A percentile compares a stretch with the other conserved stretches of the same genome.
phyloP scores from a whole-genome alignment of 2,888 invertebrate species.

The Nycteola revayana region DNA sequence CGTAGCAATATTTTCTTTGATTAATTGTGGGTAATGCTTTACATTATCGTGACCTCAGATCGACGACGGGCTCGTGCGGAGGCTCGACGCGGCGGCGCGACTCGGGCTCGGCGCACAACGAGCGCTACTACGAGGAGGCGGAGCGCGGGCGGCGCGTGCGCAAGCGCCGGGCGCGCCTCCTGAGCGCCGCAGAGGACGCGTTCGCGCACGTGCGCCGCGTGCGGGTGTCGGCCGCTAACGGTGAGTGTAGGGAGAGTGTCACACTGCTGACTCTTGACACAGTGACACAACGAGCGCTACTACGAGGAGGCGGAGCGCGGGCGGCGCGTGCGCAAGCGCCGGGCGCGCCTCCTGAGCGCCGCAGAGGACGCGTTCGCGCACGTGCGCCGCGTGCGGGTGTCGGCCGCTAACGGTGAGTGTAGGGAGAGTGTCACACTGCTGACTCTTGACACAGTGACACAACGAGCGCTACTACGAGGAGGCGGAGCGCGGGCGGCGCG shows the following conservation, averaged over 20 bases:
- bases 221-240: slow-evolving; percentile 59
- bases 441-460: too few relatives aligned
- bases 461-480: too few relatives aligned
- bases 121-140: slow-evolving; percentile 98
- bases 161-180: slow-evolving; percentile 93
- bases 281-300: slow-evolving; percentile 98
- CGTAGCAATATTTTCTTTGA: too few relatives aligned
- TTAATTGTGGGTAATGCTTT: too few relatives aligned
- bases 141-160: slow-evolving; percentile 96
- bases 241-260: slow-evolving; percentile 36
- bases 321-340: slow-evolving; percentile 93
- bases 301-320: slow-evolving; percentile 99
- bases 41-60: too few relatives aligned
- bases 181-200: slow-evolving; percentile 98
- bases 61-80: slow-evolving; percentile 59
- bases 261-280: background rate
- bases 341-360: slow-evolving; percentile 94
- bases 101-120: slow-evolving; percentile 96
- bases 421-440: too few relatives aligned
- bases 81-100: slow-evolving; percentile 90
- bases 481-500: too few relatives aligned
- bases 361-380: slow-evolving; percentile 94
- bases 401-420: too few relatives aligned
- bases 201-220: slow-evolving; percentile 98
- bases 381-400: too few relatives aligned